Conservation (phyloP, 2,888 invertebrate genomes). For the Balanococcus diminutus region DNA sequence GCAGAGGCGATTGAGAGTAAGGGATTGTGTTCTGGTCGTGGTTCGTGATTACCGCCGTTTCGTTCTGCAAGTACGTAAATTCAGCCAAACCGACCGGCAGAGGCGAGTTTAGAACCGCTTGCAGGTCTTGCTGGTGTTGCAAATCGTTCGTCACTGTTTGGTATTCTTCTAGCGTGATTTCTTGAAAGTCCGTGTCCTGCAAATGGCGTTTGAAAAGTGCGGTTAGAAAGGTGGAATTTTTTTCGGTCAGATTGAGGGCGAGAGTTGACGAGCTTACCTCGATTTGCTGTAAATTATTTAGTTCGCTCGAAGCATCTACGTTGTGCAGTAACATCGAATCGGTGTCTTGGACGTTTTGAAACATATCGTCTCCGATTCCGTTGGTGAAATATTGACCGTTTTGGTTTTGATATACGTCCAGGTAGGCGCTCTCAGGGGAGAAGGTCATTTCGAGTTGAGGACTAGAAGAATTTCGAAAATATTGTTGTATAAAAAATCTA, state of each 20-base stretch:
- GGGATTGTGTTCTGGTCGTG: constrained; percentile 43
- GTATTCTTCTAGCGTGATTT: constrained; percentile 63
- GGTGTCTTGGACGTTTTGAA: constrained; percentile 41
- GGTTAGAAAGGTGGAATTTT: neutral
- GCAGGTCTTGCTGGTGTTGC: constrained; percentile 72
- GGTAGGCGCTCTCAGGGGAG: constrained; percentile 39
- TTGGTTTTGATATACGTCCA: constrained; percentile 47
- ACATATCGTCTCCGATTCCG: constrained; percentile 42
- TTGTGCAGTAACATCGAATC: constrained; percentile 42
- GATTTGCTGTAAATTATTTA: constrained; percentile 47
- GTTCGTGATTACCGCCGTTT: constrained; percentile 39
- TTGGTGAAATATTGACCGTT: constrained; percentile 52
- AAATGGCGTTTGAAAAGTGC: neutral
- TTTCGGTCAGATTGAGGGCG: no score
- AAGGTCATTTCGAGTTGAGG: constrained; percentile 50
- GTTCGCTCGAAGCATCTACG: constrained; percentile 33
- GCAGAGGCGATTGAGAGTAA: constrained; percentile 60
- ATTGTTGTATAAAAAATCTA: no score
- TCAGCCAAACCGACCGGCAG: constrained; percentile 80
- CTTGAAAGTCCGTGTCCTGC: constrained; percentile 62
- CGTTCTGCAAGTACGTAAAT: constrained; percentile 62
- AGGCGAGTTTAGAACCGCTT: constrained; percentile 78
- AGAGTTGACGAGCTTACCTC: constrained; percentile 31
- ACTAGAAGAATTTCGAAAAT: no score
- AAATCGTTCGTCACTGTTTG: constrained; percentile 60